Base-by-base conservation (phyloP, 2,888 invertebrate species). In the Trichogramma dendrolimi region DNA sequence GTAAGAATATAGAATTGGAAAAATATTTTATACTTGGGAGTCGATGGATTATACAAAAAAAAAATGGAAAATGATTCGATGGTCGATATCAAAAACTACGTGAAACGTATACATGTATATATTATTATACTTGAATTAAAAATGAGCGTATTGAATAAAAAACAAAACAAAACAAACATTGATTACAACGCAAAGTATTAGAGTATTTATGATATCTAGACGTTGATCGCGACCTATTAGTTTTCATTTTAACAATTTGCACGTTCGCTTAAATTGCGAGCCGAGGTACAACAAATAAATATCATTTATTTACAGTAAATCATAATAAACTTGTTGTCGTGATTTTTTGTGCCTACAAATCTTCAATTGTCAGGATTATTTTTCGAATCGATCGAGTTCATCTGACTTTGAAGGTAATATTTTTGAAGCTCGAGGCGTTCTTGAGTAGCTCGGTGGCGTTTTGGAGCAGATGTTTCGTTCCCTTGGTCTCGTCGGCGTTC, bases 401-500 rank as follows among this genome's bases (percentile, higher is more conserved):
- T 46, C n/a, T 10, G n/a, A 46, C 8, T 46, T 62, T 65, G 5
- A 60, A 6, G 7, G 51, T 65, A 10, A 55, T 46, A 59, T 63
- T 76, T 7, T 66, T 65, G n/a, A 72, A 55, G 4, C 66, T 64
- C 4, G 72, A 69, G 1, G 68, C 71, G 46, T 73, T 73, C 50
- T 64, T 73, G 5, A 76, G 52, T 10, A 74, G 56, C 38, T 72
- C 71, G 1, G 77, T 73, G 10, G 73, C 75, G 59, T 77, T 77
- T 58, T 72, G 73, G 1, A 72, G 64, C 46, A 69, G 53, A 54
- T 60, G 58, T 55, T 68, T 70, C 6, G 69, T 68, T 5, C 69
- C 73, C 48, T 74, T 71, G 1, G 75, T 72, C 5, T 75, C 83
- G 53, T 83, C 83, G 46, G 83, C 84, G 72, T 83, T 81, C 74